Conservation (phyloP, 2,113 vertebrate species). For the Triplophysa rosa region DNA sequence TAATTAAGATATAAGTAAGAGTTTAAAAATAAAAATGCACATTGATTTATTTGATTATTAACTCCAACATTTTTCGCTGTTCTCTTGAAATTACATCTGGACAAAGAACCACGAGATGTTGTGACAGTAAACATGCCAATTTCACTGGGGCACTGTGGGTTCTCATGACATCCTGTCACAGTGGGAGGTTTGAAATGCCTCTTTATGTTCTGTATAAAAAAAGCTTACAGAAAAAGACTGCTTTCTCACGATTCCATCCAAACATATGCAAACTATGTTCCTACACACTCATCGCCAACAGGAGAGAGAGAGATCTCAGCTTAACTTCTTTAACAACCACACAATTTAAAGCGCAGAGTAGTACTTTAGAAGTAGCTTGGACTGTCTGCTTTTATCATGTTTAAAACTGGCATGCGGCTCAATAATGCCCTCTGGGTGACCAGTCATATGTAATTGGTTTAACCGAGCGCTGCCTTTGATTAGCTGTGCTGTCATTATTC, state of each 20-base stretch:
- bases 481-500: conserved; percentile 14
- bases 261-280: neutral
- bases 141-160: neutral
- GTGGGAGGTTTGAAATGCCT: conserved; percentile 15
- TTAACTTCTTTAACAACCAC: conserved; percentile 6
- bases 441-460: conserved; percentile 40
- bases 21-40: too few species aligned
- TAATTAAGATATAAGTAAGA: too few species aligned
- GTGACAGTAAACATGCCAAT: conserved; percentile 9
- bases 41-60: too few species aligned
- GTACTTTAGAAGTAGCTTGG: conserved; percentile 45
- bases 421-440: conserved; percentile 50
- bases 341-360: conserved; percentile 4
- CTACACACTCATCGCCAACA: neutral
- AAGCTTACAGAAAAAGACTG: neutral
- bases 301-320: neutral
- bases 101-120: neutral
- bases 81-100: neutral
- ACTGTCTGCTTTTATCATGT: conserved; percentile 67
- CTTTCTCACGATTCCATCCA: neutral
- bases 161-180: conserved; percentile 1
- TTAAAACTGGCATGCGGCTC: conserved; percentile 48
- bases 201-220: neutral
- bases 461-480: conserved; percentile 33
- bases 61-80: neutral